These are phyloP conservation scores for Eutrigla gurnardus DNA, from an alignment of 2,797 vertebrate genomes.

Conservation along the genomic window DNA sequence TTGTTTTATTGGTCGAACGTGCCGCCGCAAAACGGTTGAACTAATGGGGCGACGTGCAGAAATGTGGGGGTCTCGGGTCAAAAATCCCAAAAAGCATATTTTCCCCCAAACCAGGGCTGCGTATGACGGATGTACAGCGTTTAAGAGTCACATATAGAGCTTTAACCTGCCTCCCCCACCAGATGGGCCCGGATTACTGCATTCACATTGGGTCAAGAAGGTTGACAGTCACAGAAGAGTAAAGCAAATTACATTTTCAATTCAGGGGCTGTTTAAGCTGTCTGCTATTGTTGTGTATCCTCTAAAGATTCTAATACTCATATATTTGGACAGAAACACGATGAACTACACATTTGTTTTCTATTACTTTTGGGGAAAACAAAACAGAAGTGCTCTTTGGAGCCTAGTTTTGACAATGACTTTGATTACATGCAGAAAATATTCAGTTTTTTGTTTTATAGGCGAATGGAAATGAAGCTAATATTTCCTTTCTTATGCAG, in stretches of 20 bases:
- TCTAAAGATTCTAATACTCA: background rate
- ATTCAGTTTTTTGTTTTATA: too few relatives aligned
- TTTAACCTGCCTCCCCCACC: slow-evolving; percentile 45
- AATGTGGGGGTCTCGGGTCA: slow-evolving; percentile 12
- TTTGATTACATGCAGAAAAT: too few relatives aligned
- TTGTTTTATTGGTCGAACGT: slow-evolving; percentile 55
- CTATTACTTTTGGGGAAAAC: background rate
- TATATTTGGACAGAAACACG: slow-evolving; percentile 1
- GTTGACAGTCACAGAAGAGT: slow-evolving; percentile 30
- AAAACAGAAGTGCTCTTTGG: too few relatives aligned
- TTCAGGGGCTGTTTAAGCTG: slow-evolving; percentile 19
- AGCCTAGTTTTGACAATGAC: too few relatives aligned
- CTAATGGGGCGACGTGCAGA: slow-evolving; percentile 5
- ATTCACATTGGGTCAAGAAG: slow-evolving; percentile 47
- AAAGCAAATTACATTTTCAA: slow-evolving; percentile 46
- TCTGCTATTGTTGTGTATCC: background rate
- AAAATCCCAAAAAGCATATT: background rate
- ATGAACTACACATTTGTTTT: background rate
- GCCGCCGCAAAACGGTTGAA: slow-evolving; percentile 20
- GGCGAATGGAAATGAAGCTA: too few relatives aligned
- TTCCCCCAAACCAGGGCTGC: background rate
- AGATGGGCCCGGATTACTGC: slow-evolving; percentile 55
- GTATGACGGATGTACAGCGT: background rate
- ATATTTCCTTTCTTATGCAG: too few relatives aligned
- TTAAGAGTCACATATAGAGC: slow-evolving; percentile 13